Percentiles rank a stretch among this genome's conserved stretches.
Conservation (phyloP, 2,113 vertebrate genomes). For the Sialia sialis region DNA sequence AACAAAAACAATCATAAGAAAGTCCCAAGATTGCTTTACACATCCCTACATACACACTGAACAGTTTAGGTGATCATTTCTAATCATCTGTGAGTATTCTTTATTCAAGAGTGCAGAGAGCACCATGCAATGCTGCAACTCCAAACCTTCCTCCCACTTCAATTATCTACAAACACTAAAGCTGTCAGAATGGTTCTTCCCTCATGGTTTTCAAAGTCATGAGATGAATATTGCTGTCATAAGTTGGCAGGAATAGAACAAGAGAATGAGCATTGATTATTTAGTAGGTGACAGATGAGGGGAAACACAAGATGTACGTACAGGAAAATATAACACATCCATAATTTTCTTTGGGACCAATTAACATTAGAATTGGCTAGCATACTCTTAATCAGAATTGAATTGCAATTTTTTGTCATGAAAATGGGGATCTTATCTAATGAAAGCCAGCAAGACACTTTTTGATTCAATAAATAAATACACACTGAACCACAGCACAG, state of each 20-base stretch:
- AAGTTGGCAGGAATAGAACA: constrained; percentile 36
- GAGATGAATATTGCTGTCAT: constrained; percentile 24
- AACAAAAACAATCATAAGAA: background rate
- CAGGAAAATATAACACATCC: constrained; percentile 18
- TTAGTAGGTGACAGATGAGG: constrained; percentile 55
- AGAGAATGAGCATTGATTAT: constrained; percentile 38
- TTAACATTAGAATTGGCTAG: constrained; percentile 52
- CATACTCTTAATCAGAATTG: constrained; percentile 20
- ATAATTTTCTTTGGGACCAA: constrained; percentile 73
- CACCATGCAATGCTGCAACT: background rate
- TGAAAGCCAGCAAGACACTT: constrained; percentile 38
- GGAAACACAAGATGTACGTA: constrained; percentile 19
- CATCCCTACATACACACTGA: background rate
- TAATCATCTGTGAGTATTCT: background rate
- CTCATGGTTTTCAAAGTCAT: background rate
- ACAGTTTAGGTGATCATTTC: background rate
- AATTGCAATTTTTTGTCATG: background rate
- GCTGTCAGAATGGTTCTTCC: background rate
- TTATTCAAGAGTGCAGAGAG: background rate
- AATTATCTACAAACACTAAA: background rate
- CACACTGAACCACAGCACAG: background rate
- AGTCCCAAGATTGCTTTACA: background rate
- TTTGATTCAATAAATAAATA: constrained; percentile 55
- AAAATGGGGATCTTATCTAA: background rate
- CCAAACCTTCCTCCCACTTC: background rate